Conservation (phyloP, 1,140 invertebrate species). For the Microplitis demolitor region DNA sequence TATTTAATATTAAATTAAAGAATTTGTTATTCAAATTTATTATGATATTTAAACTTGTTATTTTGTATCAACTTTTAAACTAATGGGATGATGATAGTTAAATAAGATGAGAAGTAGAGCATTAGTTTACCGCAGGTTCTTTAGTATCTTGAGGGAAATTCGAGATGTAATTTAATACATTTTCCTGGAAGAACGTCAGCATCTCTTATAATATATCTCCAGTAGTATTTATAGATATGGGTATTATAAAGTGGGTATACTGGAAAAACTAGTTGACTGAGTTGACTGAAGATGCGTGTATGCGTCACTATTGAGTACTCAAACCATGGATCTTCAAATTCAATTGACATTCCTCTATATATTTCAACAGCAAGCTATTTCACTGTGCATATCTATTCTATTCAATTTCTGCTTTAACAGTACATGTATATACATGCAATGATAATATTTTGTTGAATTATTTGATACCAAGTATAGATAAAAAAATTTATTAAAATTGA, state of each 20-base stretch:
- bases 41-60: not conserved
- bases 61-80: not conserved
- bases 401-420: not conserved
- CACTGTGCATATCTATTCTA: not conserved
- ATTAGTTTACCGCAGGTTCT: not conserved
- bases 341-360: conserved; percentile 8
- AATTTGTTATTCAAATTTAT: too few species aligned
- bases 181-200: not conserved
- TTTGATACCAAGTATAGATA: not conserved
- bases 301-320: not conserved
- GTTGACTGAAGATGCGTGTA: conserved; percentile 4
- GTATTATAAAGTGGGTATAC: too few species aligned
- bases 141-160: not conserved
- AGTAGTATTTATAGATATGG: not conserved
- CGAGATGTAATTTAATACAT: conserved; percentile 1
- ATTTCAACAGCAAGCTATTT: conserved; percentile 1
- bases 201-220: not conserved
- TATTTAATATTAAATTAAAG: too few species aligned
- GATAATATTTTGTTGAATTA: not conserved
- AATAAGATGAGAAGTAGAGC: not conserved
- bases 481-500: too few species aligned
- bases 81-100: not conserved
- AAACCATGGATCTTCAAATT: conserved; percentile 10
- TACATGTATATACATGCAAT: not conserved
- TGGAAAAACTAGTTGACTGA: not conserved